Conservation (phyloP, 2,797 vertebrate genomes). For the Sebastiscus tertius region DNA sequence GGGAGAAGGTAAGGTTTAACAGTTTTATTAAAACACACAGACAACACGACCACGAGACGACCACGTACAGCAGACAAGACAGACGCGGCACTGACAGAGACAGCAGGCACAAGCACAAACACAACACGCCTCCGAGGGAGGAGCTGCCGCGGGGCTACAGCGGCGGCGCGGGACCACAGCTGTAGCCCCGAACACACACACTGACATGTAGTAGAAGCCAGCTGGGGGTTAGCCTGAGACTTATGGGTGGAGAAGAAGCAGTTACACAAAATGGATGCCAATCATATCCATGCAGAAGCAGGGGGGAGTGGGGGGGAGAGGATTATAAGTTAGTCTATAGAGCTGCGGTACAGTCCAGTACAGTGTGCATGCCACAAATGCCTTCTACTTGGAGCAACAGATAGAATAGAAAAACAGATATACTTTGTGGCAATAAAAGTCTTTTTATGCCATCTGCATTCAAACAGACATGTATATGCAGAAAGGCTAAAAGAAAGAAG, state of each 20-base stretch:
- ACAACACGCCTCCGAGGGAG: slow-evolving; percentile 70
- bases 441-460: slow-evolving; percentile 98
- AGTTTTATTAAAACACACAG: slow-evolving; percentile 86
- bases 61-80: slow-evolving; percentile 60
- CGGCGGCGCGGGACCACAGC: slow-evolving; percentile 11
- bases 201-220: slow-evolving; percentile 76
- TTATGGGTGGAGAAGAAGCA: slow-evolving; percentile 81
- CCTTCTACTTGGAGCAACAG: slow-evolving; percentile 85
- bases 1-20: slow-evolving; percentile 79
- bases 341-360: slow-evolving; percentile 79
- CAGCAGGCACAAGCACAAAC: slow-evolving; percentile 70
- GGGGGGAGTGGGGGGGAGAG: slow-evolving; percentile 13
- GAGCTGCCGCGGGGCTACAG: slow-evolving; percentile 54
- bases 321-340: slow-evolving; percentile 74
- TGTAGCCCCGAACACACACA: slow-evolving; percentile 71
- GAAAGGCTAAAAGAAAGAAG: slow-evolving; percentile 77
- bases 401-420: slow-evolving; percentile 93
- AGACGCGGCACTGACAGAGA: slow-evolving; percentile 77
- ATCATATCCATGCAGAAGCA: slow-evolving; percentile 86
- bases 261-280: slow-evolving; percentile 83
- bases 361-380: slow-evolving; percentile 90
- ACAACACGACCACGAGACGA: slow-evolving; percentile 75
- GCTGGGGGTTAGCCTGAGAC: slow-evolving; percentile 81
- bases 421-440: slow-evolving; percentile 97
- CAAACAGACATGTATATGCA: slow-evolving; percentile 85